Conservation (phyloP, 92 coral and sea anemone species). For the Zoanthus gigantus region DNA sequence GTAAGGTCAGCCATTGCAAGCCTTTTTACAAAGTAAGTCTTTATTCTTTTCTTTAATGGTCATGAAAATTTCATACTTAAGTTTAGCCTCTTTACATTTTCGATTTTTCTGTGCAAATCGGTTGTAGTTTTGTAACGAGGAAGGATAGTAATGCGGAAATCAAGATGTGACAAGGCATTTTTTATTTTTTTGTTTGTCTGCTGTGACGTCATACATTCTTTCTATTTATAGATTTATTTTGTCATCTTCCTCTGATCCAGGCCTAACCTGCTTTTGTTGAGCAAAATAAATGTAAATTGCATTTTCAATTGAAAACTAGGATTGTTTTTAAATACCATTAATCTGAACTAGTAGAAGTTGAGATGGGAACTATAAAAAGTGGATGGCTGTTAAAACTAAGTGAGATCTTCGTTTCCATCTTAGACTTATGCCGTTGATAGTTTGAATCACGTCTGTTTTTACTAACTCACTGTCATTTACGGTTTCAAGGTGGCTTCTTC, state of each 20-base stretch:
- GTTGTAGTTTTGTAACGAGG: too few relatives aligned
- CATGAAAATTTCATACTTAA: too few relatives aligned
- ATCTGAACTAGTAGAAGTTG: not conserved
- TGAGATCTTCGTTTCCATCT: conserved; percentile 38
- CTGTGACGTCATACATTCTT: conserved; percentile 21
- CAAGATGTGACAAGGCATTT: not conserved
- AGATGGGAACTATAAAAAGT: conserved; percentile 92
- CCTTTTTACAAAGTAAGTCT: too few relatives aligned
- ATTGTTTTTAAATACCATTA: not conserved
- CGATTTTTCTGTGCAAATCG: too few relatives aligned
- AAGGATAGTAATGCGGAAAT: not conserved
- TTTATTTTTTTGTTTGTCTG: not conserved
- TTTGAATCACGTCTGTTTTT: not conserved
- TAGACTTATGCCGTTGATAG: not conserved
- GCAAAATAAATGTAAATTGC: not conserved
- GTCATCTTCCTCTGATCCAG: conserved; percentile 29
- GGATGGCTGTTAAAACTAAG: conserved; percentile 93
- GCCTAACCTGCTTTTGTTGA: not conserved
- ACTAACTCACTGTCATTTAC: not conserved
- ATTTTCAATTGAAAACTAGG: not conserved
- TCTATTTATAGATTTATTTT: conserved; percentile 32
- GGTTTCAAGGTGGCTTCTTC: conserved; percentile 83
- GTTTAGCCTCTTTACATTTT: too few relatives aligned
- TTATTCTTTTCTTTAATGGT: too few relatives aligned
- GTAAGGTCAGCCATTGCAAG: too few relatives aligned